Conservation (phyloP, 2,113 vertebrate genomes). For the Cebidichthys violaceus region DNA sequence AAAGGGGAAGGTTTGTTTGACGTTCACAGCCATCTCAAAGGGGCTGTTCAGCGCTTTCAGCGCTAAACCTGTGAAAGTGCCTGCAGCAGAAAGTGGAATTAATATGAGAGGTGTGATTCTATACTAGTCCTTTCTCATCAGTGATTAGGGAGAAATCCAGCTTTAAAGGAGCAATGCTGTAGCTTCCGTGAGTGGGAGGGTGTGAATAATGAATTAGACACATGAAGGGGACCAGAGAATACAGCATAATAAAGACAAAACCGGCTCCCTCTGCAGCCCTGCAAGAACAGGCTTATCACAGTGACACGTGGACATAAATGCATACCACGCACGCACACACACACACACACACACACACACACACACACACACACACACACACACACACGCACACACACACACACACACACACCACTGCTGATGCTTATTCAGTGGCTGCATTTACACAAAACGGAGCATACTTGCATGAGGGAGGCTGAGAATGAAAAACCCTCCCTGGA, state of each 20-base stretch:
- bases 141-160: slow-evolving; percentile 12
- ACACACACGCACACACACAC: slow-evolving; percentile 13
- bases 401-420: slow-evolving; percentile 5
- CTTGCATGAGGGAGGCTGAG: slow-evolving; percentile 15
- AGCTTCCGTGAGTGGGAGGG: slow-evolving; percentile 35
- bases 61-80: slow-evolving; percentile 22
- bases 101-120: slow-evolving; percentile 17
- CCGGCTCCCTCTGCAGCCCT: neutral
- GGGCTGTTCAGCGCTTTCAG: neutral
- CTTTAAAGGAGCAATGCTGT: slow-evolving; percentile 17
- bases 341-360: slow-evolving; percentile 12
- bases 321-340: neutral
- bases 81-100: slow-evolving; percentile 10
- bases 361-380: slow-evolving; percentile 10
- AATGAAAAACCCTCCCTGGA: slow-evolving; percentile 13
- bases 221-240: neutral
- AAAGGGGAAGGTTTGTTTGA: neutral
- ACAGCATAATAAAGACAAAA: slow-evolving; percentile 34
- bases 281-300: slow-evolving; percentile 1
- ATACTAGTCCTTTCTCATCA: neutral
- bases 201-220: slow-evolving; percentile 42
- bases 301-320: neutral
- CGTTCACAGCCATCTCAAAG: neutral
- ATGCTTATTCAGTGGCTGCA: slow-evolving; percentile 12
- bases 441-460: slow-evolving; percentile 5